A percentile compares a stretch with the other conserved stretches of the same genome.
These are phyloP conservation scores for Spisula subtruncata DNA, from an alignment of 2,888 invertebrate genomes.

Conservation along the genomic window DNA sequence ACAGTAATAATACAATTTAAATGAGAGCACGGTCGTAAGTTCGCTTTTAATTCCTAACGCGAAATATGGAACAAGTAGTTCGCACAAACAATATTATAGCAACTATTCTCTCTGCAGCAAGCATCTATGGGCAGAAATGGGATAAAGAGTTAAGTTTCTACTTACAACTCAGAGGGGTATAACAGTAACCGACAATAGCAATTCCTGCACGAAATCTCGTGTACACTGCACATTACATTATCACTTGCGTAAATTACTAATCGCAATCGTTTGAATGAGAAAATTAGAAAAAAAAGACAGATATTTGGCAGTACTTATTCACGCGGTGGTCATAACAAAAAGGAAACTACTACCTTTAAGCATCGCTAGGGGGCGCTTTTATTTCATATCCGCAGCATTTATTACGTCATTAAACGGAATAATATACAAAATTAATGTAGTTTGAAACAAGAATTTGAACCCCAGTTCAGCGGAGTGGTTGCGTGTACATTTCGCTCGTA, in stretches of 20 bases:
- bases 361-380: not conserved
- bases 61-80: not conserved
- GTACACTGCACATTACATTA: not conserved
- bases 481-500: not conserved
- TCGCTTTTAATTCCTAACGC: no score
- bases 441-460: not conserved
- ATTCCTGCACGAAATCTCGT: not conserved
- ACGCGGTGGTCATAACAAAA: not conserved
- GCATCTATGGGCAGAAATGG: not conserved
- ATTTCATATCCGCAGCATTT: not conserved
- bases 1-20: no score
- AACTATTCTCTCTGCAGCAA: not conserved
- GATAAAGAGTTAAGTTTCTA: not conserved
- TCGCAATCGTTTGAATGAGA: not conserved
- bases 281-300: not conserved
- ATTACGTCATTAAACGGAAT: not conserved
- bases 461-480: not conserved
- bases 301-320: not conserved
- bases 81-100: not conserved
- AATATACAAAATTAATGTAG: no score
- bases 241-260: conserved; percentile 19
- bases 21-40: no score
- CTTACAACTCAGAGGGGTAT: not conserved
- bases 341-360: not conserved
- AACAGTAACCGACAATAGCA: not conserved